Evolutionary conservation across 2,888 invertebrate species (phyloP).

Genomic region (Andrena fulva): DNA sequence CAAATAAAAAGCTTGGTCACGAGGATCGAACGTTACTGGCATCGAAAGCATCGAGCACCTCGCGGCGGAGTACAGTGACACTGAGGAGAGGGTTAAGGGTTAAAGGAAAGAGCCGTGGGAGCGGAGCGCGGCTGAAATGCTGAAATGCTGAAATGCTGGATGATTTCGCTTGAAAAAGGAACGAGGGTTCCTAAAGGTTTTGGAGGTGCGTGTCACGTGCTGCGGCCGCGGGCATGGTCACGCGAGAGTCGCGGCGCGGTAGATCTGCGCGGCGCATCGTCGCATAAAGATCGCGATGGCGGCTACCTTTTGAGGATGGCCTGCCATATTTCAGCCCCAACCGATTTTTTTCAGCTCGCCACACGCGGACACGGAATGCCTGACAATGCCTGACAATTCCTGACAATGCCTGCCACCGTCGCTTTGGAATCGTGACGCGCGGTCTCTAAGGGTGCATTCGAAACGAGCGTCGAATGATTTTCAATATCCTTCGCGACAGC

Average conservation of each 20-base stretch:
- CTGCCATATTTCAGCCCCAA: slow-evolving; percentile 71
- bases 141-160: slow-evolving; percentile 2
- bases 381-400: slow-evolving; percentile 52
- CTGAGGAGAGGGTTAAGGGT: slow-evolving; percentile 10
- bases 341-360: slow-evolving; percentile 64
- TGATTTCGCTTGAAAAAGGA: slow-evolving; percentile 10
- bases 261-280: slow-evolving; percentile 51
- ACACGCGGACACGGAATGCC: slow-evolving; percentile 68
- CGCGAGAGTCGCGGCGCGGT: slow-evolving; percentile 48
- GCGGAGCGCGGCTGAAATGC: background rate
- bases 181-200: slow-evolving; percentile 21
- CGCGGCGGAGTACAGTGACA: too few species aligned
- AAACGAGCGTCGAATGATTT: slow-evolving; percentile 40
- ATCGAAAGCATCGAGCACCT: background rate
- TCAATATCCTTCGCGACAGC: slow-evolving; percentile 36
- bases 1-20: background rate
- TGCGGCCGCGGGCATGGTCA: slow-evolving; percentile 37
- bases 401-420: too few species aligned
- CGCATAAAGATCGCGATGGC: slow-evolving; percentile 62
- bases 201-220: slow-evolving; percentile 67
- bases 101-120: slow-evolving; percentile 1
- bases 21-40: background rate
- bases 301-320: slow-evolving; percentile 70
- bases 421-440: slow-evolving; percentile 40
- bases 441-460: slow-evolving; percentile 52